Evolutionary conservation across 1,140 invertebrate species (phyloP).

Genomic region (Euura lappo): DNA sequence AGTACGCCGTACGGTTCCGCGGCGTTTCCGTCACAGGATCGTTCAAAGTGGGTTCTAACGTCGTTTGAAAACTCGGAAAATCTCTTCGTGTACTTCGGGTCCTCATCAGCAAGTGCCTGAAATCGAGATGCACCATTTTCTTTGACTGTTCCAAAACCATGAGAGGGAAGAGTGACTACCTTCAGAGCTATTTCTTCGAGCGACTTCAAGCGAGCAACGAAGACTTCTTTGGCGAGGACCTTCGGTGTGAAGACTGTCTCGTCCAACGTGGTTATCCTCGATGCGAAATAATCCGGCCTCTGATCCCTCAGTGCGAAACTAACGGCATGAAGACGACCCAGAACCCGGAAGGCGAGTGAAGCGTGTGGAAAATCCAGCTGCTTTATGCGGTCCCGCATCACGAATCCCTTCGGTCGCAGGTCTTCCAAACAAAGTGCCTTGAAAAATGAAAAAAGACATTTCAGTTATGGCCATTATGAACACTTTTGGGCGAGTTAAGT

Average conservation of each 20-base stretch:
- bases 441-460: slow-evolving; percentile 8
- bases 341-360: slow-evolving; percentile 53
- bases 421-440: slow-evolving; percentile 64
- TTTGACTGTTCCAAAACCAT: slow-evolving; percentile 39
- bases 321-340: slow-evolving; percentile 63
- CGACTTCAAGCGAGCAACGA: slow-evolving; percentile 33
- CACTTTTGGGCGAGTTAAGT: no score
- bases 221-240: slow-evolving; percentile 13
- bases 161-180: no score
- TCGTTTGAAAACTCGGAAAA: slow-evolving; percentile 30
- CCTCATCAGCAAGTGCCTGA: neutral
- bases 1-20: slow-evolving; percentile 54
- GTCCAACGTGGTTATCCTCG: slow-evolving; percentile 10
- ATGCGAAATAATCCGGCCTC: slow-evolving; percentile 41
- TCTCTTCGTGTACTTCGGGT: slow-evolving; percentile 19
- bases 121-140: no score
- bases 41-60: slow-evolving; percentile 31
- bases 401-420: slow-evolving; percentile 53
- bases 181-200: slow-evolving; percentile 34
- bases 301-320: slow-evolving; percentile 58
- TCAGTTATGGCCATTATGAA: no score
- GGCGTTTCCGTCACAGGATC: slow-evolving; percentile 26
- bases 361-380: slow-evolving; percentile 56
- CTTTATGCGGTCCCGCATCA: slow-evolving; percentile 54
- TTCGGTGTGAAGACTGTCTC: slow-evolving; percentile 10